phyloP scores from a whole-genome alignment of 2,888 invertebrate genomes.

The Dolichomitus sp. region DNA sequence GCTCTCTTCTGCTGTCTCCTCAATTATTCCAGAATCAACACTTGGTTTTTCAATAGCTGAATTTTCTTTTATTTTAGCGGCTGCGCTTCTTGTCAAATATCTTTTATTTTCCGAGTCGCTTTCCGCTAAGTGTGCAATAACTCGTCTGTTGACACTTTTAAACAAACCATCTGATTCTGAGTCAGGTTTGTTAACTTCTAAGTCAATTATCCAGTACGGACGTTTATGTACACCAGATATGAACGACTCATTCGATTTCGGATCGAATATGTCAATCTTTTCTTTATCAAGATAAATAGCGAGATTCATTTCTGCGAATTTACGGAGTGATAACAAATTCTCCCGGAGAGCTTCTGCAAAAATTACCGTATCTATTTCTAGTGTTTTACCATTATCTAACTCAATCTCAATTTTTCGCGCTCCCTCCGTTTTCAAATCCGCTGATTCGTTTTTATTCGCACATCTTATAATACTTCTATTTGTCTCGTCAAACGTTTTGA shows the following conservation, averaged over 20 bases:
- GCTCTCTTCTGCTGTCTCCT: no score
- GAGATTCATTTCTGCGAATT: conserved; percentile 66
- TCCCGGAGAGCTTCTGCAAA: conserved; percentile 68
- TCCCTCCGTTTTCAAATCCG: conserved; percentile 69
- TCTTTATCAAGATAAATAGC: conserved; percentile 62
- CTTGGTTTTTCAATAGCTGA: no score
- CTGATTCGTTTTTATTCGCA: conserved; percentile 27
- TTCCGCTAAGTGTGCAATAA: no score
- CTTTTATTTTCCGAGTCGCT: no score
- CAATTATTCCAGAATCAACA: no score
- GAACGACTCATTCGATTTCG: conserved; percentile 43
- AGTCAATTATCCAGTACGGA: conserved; percentile 55
- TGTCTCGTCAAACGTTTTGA: conserved; percentile 63
- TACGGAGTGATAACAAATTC: conserved; percentile 70
- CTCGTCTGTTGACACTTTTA: no score
- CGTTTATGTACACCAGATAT: conserved; percentile 47
- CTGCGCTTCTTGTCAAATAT: no score
- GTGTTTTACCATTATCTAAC: conserved; percentile 45
- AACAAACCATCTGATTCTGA: no score
- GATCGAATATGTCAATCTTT: conserved; percentile 56
- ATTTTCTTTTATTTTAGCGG: no score
- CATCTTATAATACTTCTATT: conserved; percentile 26
- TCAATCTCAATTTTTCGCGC: conserved; percentile 62
- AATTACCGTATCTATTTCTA: conserved; percentile 67
- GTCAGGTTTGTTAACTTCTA: background rate